Base-by-base conservation (phyloP, 2,888 invertebrate genomes). In the Polietes domitor region DNA sequence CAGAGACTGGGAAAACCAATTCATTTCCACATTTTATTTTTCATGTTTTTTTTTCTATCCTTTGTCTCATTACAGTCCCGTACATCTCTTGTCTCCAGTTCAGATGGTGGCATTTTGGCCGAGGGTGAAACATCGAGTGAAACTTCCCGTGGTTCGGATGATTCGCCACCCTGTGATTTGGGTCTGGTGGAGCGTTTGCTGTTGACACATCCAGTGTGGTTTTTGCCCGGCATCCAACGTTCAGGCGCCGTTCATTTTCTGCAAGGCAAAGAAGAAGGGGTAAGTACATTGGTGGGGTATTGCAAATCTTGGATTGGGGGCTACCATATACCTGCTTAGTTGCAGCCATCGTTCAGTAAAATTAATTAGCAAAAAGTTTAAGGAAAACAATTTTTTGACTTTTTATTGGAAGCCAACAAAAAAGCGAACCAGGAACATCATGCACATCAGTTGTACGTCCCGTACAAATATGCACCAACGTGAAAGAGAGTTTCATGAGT, bases 141-240 rank as follows among this genome's bases (percentile, higher is more conserved):
- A 89, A 94, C 94, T 87, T 94, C 94, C 7, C 94, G 94, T 61
- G 93, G 93, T 86, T 89, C 91, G 73, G 90, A 91, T 87, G 88
- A 89, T 85, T 94, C 94, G 79, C 95, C 96, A 85, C 96, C 96
- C 85, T 97, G 97, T 92, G 96, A 96, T 93, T 96, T 97, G 90
- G 96, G 96, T 24, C 93, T 97, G 86, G 94, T 97, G 90, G 98
- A 98, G 92, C 94, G 98, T 86, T 94, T 98, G 87, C 95, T 97
- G 90, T 94, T 97, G 87, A 97, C 97, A 41, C 98, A 98, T 93
- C 97, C 98, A 58, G 97, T 99, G 89, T 99, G 99, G 99, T 98
- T 97, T 92, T 94, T 98, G 85, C 97, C 98, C 0, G 97, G 97
- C 50, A 97, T 98, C 74, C 98, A 98, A 90, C 94, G 98, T 86